A percentile compares a stretch with the other conserved stretches of the same genome.
Evolutionary conservation across 2,797 vertebrate genomes (phyloP).

Genomic region (Lates japonicus): DNA sequence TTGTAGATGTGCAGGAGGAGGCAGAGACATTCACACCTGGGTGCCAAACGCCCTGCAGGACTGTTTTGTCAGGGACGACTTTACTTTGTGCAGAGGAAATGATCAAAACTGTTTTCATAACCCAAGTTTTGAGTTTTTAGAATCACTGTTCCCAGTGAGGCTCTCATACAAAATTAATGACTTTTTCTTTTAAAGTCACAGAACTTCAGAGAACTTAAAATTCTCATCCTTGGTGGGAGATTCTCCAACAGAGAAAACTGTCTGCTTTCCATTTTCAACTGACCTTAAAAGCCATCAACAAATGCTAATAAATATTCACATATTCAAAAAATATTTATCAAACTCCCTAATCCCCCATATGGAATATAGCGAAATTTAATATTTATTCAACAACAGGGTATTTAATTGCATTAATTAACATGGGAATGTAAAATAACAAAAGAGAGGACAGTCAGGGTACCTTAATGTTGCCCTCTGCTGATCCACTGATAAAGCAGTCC

Average conservation of each 20-base stretch:
- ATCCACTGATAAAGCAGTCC: constrained; percentile 96
- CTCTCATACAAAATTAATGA: constrained; percentile 11
- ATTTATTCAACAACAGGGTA: background rate
- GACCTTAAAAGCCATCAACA: constrained; percentile 1
- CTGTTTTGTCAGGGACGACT: background rate
- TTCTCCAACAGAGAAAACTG: background rate
- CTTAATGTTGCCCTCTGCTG: constrained; percentile 98
- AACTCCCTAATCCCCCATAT: background rate
- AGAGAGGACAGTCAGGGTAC: constrained; percentile 73
- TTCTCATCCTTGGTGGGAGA: background rate
- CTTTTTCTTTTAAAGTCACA: background rate
- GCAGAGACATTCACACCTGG: constrained; percentile 35
- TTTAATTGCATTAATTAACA: background rate
- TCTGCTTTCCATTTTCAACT: constrained; percentile 2
- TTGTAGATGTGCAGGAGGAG: constrained; percentile 25
- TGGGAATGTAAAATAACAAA: background rate
- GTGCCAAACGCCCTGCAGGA: constrained; percentile 32
- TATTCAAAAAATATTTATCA: background rate
- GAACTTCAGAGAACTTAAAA: constrained; percentile 1
- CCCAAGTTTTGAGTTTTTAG: background rate
- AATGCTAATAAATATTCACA: background rate
- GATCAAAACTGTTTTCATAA: constrained; percentile 17
- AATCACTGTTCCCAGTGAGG: background rate
- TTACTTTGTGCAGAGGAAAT: constrained; percentile 30
- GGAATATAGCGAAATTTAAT: background rate